phyloP scores from a whole-genome alignment of 2,888 invertebrate genomes.

The Philhelius pedissequus region DNA sequence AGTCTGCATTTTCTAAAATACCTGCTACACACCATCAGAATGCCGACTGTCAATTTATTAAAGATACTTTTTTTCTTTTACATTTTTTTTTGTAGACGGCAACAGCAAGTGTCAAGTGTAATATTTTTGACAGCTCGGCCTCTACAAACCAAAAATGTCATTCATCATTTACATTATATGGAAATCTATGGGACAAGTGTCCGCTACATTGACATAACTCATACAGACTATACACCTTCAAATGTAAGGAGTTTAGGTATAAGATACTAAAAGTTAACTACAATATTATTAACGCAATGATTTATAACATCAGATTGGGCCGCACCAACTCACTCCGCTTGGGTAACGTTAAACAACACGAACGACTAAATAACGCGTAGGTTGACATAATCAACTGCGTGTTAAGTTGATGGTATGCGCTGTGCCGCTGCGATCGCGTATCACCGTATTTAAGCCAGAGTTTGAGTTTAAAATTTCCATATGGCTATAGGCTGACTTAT shows the following conservation, averaged over 20 bases:
- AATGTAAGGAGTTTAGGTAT: not conserved
- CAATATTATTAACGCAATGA: constrained; percentile 44
- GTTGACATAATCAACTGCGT: constrained; percentile 40
- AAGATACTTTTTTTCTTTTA: not conserved
- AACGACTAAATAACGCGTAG: constrained; percentile 36
- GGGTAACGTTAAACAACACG: not conserved
- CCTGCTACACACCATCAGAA: not conserved
- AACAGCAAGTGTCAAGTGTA: constrained; percentile 26
- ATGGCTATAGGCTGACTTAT: not conserved
- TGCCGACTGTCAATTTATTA: not conserved
- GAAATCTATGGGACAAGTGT: not conserved
- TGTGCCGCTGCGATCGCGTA: too few species aligned
- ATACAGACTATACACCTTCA: too few species aligned
- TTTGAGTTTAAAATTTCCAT: constrained; percentile 22
- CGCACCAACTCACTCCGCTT: not conserved
- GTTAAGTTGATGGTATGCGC: not conserved
- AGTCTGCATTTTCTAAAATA: not conserved
- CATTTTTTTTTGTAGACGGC: not conserved
- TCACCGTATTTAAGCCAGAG: not conserved
- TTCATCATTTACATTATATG: constrained; percentile 41
- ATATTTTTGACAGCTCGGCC: constrained; percentile 31
- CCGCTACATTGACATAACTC: not conserved
- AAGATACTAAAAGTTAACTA: constrained; percentile 6
- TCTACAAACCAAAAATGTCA: constrained; percentile 37
- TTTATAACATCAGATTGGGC: constrained; percentile 20